A percentile compares a stretch with the other conserved stretches of the same genome.
Conservation (phyloP, 2,113 vertebrate species). For the Rhynchomys soricoides region DNA sequence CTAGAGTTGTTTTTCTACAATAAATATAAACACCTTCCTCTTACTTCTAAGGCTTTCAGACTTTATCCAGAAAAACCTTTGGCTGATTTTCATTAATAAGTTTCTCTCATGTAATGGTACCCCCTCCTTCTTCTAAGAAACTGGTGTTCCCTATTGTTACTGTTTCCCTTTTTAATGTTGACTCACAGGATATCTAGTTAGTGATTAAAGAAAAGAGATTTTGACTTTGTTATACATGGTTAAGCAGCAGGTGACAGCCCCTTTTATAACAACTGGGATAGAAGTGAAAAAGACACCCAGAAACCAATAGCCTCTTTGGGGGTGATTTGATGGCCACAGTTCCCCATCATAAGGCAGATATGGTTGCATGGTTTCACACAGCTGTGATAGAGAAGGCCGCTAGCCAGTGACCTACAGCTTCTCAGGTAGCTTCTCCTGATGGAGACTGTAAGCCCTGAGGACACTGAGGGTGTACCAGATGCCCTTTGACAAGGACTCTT, state of each 20-base stretch:
- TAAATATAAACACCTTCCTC: background rate
- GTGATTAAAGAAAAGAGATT: conserved; percentile 52
- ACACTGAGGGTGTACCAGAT: background rate
- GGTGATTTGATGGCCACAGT: background rate
- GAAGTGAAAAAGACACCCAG: conserved; percentile 32
- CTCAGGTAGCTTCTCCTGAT: background rate
- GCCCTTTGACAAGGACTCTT: background rate
- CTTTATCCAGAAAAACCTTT: conserved; percentile 26
- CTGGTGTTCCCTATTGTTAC: conserved; percentile 20
- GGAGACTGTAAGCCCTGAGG: background rate
- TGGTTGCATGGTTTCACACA: background rate
- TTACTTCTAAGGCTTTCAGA: background rate
- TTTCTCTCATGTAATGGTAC: background rate
- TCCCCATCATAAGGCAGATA: background rate
- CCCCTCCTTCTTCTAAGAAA: background rate
- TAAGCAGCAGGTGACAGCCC: conserved; percentile 29
- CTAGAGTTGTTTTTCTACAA: background rate
- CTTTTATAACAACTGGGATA: background rate
- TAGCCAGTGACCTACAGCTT: background rate
- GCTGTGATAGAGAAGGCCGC: background rate
- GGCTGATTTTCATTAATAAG: background rate
- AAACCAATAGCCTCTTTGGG: background rate
- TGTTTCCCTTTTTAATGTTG: background rate
- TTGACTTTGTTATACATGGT: conserved; percentile 54
- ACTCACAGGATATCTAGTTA: conserved; percentile 40